phyloP scores from a whole-genome alignment of 2,888 invertebrate species.

The Heliconius hortense region DNA sequence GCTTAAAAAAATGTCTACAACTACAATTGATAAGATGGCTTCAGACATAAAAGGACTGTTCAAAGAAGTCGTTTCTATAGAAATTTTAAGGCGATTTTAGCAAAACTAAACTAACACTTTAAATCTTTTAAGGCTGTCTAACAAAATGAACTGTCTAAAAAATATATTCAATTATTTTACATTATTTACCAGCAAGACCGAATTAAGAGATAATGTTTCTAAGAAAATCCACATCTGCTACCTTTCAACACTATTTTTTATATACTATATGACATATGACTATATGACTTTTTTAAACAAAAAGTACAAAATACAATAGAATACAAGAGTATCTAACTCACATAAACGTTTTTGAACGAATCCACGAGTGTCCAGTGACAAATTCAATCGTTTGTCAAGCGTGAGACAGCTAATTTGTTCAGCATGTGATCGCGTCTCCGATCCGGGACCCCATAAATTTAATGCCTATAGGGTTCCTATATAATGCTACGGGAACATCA shows the following conservation, averaged over 20 bases:
- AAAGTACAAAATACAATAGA: no score
- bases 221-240: background rate
- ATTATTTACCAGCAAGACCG: background rate
- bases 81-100: no score
- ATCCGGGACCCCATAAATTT: slow-evolving; percentile 56
- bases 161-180: no score
- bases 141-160: no score
- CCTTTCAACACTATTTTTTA: background rate
- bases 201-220: background rate
- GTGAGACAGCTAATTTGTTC: slow-evolving; percentile 73
- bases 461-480: slow-evolving; percentile 43
- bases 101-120: no score
- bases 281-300: no score
- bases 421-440: slow-evolving; percentile 55
- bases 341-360: slow-evolving; percentile 17
- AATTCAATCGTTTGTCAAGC: slow-evolving; percentile 60
- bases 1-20: no score
- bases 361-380: slow-evolving; percentile 28
- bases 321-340: background rate
- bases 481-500: slow-evolving; percentile 43
- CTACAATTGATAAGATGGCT: no score
- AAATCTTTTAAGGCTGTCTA: no score
- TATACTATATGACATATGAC: background rate
- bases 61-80: no score
- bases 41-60: no score